Evolutionary conservation across 2,888 invertebrate species (phyloP).

Genomic region (Cerastis rubricosa): DNA sequence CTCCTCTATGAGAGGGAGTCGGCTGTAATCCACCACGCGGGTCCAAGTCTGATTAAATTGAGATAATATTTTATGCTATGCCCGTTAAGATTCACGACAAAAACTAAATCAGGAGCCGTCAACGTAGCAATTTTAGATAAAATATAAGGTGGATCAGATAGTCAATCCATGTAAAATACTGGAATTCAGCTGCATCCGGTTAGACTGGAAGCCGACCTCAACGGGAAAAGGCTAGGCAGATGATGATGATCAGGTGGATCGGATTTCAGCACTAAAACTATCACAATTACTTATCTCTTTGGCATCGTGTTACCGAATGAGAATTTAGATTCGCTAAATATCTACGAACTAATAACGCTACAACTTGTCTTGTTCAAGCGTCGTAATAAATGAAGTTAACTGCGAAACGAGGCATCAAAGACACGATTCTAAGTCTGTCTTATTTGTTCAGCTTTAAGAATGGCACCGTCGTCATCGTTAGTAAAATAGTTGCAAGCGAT

Average conservation of each 20-base stretch:
- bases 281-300: conserved; percentile 33
- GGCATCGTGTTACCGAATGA: background rate
- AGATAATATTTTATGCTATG: no score
- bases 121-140: background rate
- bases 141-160: background rate
- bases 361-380: conserved; percentile 6
- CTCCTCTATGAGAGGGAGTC: background rate
- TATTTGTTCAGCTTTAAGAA: background rate
- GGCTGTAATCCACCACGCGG: background rate
- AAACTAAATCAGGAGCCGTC: background rate
- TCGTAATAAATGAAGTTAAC: conserved; percentile 18
- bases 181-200: no score
- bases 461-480: background rate
- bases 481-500: background rate
- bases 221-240: no score
- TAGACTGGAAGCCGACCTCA: no score
- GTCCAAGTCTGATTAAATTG: no score
- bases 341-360: conserved; percentile 1
- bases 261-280: conserved; percentile 6
- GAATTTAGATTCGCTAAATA: conserved; percentile 28
- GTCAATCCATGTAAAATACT: no score
- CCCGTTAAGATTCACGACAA: no score
- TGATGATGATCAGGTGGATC: background rate
- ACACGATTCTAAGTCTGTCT: background rate
- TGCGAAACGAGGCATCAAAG: conserved; percentile 5